Conservation (phyloP, 2,113 vertebrate species). For the Machaerirhynchus nigripectus region DNA sequence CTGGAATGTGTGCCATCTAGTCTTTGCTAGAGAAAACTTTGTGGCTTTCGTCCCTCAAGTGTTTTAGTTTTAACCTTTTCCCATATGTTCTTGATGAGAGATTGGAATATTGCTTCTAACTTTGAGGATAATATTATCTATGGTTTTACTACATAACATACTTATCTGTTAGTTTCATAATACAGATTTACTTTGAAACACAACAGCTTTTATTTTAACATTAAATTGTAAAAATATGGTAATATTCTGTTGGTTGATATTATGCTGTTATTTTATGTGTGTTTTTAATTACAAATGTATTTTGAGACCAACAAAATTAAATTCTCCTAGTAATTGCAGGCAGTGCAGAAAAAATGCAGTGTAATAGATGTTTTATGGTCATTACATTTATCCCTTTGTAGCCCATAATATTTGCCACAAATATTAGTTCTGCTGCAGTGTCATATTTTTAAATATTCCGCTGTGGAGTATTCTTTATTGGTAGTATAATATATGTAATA, state of each 20-base stretch:
- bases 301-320: background rate
- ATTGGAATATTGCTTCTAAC: background rate
- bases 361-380: background rate
- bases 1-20: background rate
- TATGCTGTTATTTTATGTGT: background rate
- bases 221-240: background rate
- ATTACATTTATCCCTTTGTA: background rate
- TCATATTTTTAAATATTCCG: background rate
- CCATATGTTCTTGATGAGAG: background rate
- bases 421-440: background rate
- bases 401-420: background rate
- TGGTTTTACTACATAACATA: background rate
- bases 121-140: background rate
- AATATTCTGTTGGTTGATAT: background rate
- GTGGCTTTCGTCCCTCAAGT: background rate
- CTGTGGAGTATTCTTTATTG: background rate
- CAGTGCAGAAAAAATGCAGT: background rate
- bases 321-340: background rate
- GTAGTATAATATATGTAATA: background rate
- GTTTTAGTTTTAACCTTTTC: background rate
- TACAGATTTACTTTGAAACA: background rate
- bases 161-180: background rate
- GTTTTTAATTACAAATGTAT: background rate
- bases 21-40: background rate
- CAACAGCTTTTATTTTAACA: background rate